Base-by-base conservation (phyloP, 2,888 invertebrate species). In the Drosophila demipolita region DNA sequence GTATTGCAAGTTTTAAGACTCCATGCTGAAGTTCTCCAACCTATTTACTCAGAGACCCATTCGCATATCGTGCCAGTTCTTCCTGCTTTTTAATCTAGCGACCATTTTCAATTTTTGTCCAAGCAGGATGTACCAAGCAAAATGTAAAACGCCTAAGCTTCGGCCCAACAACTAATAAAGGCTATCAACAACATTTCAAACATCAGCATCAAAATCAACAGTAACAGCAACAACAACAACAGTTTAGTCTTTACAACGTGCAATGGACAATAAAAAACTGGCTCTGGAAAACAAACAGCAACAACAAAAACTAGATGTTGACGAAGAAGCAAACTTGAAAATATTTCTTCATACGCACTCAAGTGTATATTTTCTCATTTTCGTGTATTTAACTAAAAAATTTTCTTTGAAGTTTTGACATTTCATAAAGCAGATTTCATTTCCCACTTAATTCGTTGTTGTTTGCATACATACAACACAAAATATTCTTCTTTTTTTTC, bases 371-470 rank as follows among this genome's bases (percentile, higher is more conserved):
- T 87, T 91, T 87, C 83, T 83, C 84, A 91, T 91, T 91, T 91
- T 87, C 83, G 80, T 89, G 87, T 82, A 84, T 89, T 87, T 86
- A 82, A 81, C 80, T 88, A 78, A 79, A 84, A 84, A 84, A 84
- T 83, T 86, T 87, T 82, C 90, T 90, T 91, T 91, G 91, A 91
- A 91, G 91, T 91, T 91, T 90, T 91, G 90, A 91, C 89, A 90
- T 90, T 86, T 86, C 81, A 86, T 89, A 87, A 91, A 82, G 89
- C 80, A 82, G 84, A 90, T 90, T 88, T 80, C 75, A 79, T 75
- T 75, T 75, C 69, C 72, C 69, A 66, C 61, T 66, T 73, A 75
- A 78, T 52, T 61, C 65, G 26, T 26, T 29, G 26, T 61, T 70
- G 65, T 66, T 75, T 81, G 52, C 66, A 72, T 36, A 74, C 63